Conservation (phyloP, 37 sponge, comb jelly and placozoan species). For the Hexactinellida sp. region DNA sequence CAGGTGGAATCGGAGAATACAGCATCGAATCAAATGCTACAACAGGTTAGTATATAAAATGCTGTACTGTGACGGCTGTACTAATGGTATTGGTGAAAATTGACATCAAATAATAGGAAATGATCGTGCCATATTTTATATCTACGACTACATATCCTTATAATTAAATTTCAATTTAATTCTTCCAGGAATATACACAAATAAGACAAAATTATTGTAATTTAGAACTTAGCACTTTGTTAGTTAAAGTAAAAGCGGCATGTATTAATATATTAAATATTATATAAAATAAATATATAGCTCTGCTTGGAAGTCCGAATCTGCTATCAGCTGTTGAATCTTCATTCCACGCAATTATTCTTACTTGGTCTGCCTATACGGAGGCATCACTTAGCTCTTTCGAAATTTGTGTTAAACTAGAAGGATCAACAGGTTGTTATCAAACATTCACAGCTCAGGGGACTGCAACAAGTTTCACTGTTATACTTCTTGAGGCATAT, state of each 20-base stretch:
- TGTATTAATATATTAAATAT: too few species aligned
- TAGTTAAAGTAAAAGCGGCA: too few species aligned
- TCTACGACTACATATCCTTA: too few species aligned
- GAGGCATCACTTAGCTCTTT: not conserved
- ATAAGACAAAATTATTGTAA: too few species aligned
- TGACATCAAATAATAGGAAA: too few species aligned
- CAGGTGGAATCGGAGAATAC: not conserved
- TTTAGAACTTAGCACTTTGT: too few species aligned
- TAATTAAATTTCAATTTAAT: too few species aligned
- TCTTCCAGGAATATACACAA: too few species aligned
- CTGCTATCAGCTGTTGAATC: not conserved
- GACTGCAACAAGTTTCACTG: not conserved
- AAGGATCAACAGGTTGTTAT: not conserved
- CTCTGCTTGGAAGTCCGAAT: not conserved
- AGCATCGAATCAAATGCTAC: not conserved
- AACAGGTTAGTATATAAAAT: not conserved
- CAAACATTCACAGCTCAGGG: not conserved
- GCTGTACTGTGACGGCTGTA: too few species aligned
- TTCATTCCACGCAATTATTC: not conserved
- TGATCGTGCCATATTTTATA: too few species aligned
- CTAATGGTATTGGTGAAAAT: too few species aligned
- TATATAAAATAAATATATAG: too few species aligned
- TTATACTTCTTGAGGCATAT: not conserved
- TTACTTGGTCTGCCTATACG: not conserved
- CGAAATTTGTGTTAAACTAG: not conserved